Evolutionary conservation across 2,888 invertebrate species (phyloP), one percentile per base, ranked within the genome.

Genomic region (Scaptomyza reducta): DNA sequence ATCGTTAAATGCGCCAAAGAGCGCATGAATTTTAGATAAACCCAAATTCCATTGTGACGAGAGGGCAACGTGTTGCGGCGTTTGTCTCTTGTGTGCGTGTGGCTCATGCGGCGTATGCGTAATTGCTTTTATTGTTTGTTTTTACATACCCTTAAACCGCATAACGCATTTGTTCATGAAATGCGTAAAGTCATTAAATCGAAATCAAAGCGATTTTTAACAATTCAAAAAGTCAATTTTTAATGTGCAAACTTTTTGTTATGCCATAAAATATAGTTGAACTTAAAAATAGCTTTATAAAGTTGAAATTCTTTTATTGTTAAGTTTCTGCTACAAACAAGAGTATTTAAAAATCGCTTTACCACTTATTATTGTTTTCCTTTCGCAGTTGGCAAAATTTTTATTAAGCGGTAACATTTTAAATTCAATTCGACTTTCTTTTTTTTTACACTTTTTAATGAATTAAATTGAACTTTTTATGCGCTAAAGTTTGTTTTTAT

Each of bases 401-500:
- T 77, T 77, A 74, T 82, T 77, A 82, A 74, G 87, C 87, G 79
- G 82, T 57, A 85, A 71, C 84, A 85, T 85, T 85, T 87, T 70
- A 87, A 86, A 87, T 84, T 84, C 84, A 87, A 85, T 87, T 86
- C 71, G 75, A 76, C 70, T 22, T 1, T 22, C 5, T 22, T 40
- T 35, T 84, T 87, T 81, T 75, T 78, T 79, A 70, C 68, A 67
- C 65, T 82, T 71, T 79, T 82, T 87, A 87, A 85, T 85, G 88
- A 87, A 84, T 85, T 78, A 86, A 87, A 87, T 84, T 86, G 85
- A 83, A 83, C 82, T 87, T 83, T 83, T 83, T 83, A 83, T 83
- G 82, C 42, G 71, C 44, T 41, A 78, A 83, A 82, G 60, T 71
- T 77, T 82, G 82, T 81, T 51, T 53, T 69, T 49, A 49, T 49